Evolutionary conservation across 2,113 vertebrate species (phyloP).

Genomic region (Marmota flaviventris): DNA sequence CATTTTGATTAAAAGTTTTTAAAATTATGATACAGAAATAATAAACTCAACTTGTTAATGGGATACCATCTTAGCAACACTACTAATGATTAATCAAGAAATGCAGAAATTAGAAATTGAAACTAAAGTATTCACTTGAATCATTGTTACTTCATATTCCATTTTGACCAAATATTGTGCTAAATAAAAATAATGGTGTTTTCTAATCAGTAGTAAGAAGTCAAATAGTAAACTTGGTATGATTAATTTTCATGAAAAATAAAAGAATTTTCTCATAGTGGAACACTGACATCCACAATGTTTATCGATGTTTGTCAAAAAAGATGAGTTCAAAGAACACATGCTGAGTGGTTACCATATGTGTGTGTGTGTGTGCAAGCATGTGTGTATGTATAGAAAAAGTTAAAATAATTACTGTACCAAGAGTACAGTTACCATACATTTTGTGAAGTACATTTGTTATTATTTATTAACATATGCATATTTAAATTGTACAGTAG

Average conservation of each 20-base stretch:
- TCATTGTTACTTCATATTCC: neutral
- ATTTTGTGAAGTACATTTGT: slow-evolving; percentile 36
- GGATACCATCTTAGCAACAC: neutral
- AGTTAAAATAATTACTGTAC: slow-evolving; percentile 78
- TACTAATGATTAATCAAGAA: neutral
- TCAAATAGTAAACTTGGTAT: slow-evolving; percentile 79
- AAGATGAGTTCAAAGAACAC: slow-evolving; percentile 76
- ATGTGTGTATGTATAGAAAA: slow-evolving; percentile 74
- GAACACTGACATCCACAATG: slow-evolving; percentile 78
- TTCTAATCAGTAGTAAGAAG: slow-evolving; percentile 56
- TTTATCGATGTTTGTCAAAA: slow-evolving; percentile 79
- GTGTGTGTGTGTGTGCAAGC: slow-evolving; percentile 56
- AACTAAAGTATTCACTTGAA: slow-evolving; percentile 17
- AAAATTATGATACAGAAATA: neutral
- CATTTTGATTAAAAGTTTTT: neutral
- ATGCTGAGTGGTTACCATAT: slow-evolving; percentile 76
- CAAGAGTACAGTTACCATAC: slow-evolving; percentile 77
- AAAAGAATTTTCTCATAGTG: slow-evolving; percentile 81
- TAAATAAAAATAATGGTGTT: slow-evolving; percentile 48
- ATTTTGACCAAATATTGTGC: neutral
- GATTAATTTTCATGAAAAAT: slow-evolving; percentile 78
- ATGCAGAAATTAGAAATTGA: neutral
- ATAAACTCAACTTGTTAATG: neutral
- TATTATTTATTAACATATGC: neutral
- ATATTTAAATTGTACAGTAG: slow-evolving; percentile 18